Evolutionary conservation across 2,113 vertebrate species (phyloP), one percentile per base, ranked within the genome.

Genomic region (Empidonax traillii): DNA sequence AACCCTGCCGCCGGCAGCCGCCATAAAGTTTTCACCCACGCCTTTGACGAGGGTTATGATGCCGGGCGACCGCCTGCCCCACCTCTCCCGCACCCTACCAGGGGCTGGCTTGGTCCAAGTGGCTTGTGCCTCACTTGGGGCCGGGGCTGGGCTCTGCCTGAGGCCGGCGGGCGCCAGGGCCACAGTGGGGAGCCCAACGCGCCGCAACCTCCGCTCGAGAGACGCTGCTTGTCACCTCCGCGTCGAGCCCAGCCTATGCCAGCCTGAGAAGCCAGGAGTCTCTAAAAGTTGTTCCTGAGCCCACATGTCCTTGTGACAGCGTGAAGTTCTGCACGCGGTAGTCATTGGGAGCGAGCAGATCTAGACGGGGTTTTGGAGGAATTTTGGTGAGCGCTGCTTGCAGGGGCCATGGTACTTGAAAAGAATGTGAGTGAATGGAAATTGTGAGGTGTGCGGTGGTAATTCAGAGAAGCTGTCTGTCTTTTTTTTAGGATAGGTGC

Each of bases 381-480:
- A 83, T 95, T 97, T 95, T 89, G 95, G 96, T 94, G 96, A 98
- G 97, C 44, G 21, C 78, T 97, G 91, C 94, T 96, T 71, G 90
- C 53, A 94, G 86, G 94, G 94, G 77, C 59, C 95, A 68, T 96
- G 94, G 91, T 82, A 62, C 95, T 97, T 95, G 96, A 91, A 92
- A 96, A 86, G 89, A 88, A 95, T 74, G 87, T 67, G 52, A 91
- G 96, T 58, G 96, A 96, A 86, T 96, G 97, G 96, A 93, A 96
- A 96, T 84, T 87, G 90, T 95, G 96, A 96, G 87, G 62, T 95
- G 91, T 90, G 72, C 90, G 83, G 86, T 89, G 88, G 95, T 92
- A 97, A 94, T 96, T 95, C 87, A 82, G 95, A 95, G 95, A 90
- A 92, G 90, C 80, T 91, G 90, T 89, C 58, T 47, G 20, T 92